Base-by-base conservation (phyloP, 2,797 vertebrate genomes). In the Coranthus polyacanthus region DNA sequence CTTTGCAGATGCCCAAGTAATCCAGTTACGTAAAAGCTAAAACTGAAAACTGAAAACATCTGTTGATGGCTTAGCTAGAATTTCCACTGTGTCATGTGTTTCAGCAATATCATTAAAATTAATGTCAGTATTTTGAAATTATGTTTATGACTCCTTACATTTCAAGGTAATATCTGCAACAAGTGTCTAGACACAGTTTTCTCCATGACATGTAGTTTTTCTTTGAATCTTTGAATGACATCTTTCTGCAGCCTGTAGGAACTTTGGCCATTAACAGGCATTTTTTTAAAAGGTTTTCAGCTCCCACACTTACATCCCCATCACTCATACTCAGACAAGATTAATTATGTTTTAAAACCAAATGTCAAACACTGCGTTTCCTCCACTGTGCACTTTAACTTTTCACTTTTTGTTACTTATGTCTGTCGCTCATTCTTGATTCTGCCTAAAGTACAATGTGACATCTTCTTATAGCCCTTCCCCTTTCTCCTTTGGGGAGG, bases 401-500 rank as follows among this genome's bases (percentile, higher is more conserved):
- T 44, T 17, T 41, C 11, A 39, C 12, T 39, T n/a, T 54, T 36
- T 39, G 11, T 32, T 37, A 4, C 12, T 47, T 49, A 29, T 60
- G 4, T 56, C 10, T n/a, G n/a, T n/a, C n/a, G n/a, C n/a, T 67
- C 16, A 39, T n/a, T 6, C 13, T 50, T 6, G 12, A 17, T 29
- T 50, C 44, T 61, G 24, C 18, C 15, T 38, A 12, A 42, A 59
- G 52, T 22, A 42, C n/a, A 5, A 3, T 16, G 20, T 15, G 29
- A 12, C 52, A 39, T 29, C 8, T 41, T 57, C 5, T 11, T 2
- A 16, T 1, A 72, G 70, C 29, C 79, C 62, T 10, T 46, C 85
- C 87, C 59, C 53, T 61, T 59, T 66, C 44, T 77, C 26, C 65
- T 85, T 74, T 64, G 13, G 79, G 77, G 82, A 78, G 78, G 81